Percentiles rank a stretch among this genome's conserved stretches.
Evolutionary conservation across 2,888 invertebrate genomes (phyloP).

Genomic region (Drosophila atripex): DNA sequence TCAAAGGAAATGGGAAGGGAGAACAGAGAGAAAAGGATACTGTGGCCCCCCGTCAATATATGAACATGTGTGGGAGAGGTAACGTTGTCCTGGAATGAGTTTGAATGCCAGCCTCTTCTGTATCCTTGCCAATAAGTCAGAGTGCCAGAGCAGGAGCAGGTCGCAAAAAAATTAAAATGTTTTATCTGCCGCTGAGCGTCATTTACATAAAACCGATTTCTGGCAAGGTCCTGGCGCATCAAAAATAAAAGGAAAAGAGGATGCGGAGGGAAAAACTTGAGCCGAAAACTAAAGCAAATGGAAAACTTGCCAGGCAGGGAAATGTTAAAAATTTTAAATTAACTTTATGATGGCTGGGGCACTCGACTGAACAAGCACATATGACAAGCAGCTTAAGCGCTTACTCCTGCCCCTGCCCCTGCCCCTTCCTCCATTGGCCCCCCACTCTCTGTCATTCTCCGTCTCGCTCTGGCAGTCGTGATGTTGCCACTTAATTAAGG

Average conservation of each 20-base stretch:
- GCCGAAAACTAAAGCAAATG: conserved; percentile 25
- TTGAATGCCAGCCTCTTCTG: conserved; percentile 58
- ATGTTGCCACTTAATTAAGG: conserved; percentile 69
- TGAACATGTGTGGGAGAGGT: conserved; percentile 22
- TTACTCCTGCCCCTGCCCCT: conserved; percentile 3
- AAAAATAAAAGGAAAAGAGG: conserved; percentile 6
- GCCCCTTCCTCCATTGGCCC: neutral
- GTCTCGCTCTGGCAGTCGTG: neutral
- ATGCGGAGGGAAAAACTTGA: conserved; percentile 8
- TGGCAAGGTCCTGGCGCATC: conserved; percentile 29
- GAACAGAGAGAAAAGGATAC: neutral
- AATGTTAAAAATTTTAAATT: conserved; percentile 61
- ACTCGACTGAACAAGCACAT: conserved; percentile 58
- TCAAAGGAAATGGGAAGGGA: neutral
- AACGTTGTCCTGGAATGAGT: conserved; percentile 37
- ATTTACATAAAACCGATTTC: conserved; percentile 71
- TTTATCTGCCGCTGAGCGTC: conserved; percentile 63
- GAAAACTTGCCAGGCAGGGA: conserved; percentile 21
- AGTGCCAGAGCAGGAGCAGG: conserved; percentile 18
- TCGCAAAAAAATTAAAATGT: conserved; percentile 43
- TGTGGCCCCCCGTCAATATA: conserved; percentile 24
- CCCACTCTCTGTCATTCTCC: neutral
- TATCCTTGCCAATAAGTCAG: conserved; percentile 72
- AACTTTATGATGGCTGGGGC: conserved; percentile 58
- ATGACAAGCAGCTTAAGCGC: conserved; percentile 57